Evolutionary conservation across 53 echinoderm and acorn worm species (phyloP).

Genomic region (Crossaster papposus): DNA sequence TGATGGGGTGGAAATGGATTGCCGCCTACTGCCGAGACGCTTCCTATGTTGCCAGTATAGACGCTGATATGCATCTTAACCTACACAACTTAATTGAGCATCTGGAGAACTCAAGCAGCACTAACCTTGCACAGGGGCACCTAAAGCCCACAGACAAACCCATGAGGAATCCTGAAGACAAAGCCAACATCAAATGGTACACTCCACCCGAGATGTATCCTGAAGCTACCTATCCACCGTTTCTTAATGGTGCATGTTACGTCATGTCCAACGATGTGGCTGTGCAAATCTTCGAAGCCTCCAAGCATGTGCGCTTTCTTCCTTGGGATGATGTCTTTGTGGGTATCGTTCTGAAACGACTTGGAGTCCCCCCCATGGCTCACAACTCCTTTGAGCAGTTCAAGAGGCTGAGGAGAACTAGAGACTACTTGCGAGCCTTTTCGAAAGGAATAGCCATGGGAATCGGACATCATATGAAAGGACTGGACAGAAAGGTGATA

Average conservation of each 20-base stretch:
- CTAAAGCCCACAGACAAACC: slow-evolving; percentile 54
- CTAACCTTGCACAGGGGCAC: slow-evolving; percentile 48
- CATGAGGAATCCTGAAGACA: slow-evolving; percentile 44
- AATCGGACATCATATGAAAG: slow-evolving; percentile 29
- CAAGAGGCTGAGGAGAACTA: slow-evolving; percentile 27
- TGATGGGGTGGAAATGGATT: slow-evolving; percentile 64
- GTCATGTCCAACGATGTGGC: slow-evolving; percentile 52
- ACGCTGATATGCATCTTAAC: slow-evolving; percentile 59
- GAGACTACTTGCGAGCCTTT: slow-evolving; percentile 42
- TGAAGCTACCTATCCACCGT: slow-evolving; percentile 55
- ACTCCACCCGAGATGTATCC: slow-evolving; percentile 59
- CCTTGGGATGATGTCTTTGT: slow-evolving; percentile 63
- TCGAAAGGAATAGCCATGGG: slow-evolving; percentile 30
- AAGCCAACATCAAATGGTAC: slow-evolving; percentile 60
- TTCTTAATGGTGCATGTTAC: slow-evolving; percentile 54
- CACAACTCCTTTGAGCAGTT: slow-evolving; percentile 53
- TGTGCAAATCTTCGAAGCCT: slow-evolving; percentile 28
- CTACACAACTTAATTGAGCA: slow-evolving; percentile 34
- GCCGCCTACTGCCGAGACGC: slow-evolving; percentile 16
- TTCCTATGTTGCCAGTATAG: slow-evolving; percentile 42
- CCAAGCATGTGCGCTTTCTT: slow-evolving; percentile 41
- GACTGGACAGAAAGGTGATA: slow-evolving; percentile 37
- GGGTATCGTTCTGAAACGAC: slow-evolving; percentile 40
- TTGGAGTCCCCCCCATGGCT: slow-evolving; percentile 43
- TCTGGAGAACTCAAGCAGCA: slow-evolving; percentile 32